Evolutionary conservation across 2,113 vertebrate species (phyloP), one percentile per base, ranked within the genome.

Genomic region (Andinoacara biseriatus): DNA sequence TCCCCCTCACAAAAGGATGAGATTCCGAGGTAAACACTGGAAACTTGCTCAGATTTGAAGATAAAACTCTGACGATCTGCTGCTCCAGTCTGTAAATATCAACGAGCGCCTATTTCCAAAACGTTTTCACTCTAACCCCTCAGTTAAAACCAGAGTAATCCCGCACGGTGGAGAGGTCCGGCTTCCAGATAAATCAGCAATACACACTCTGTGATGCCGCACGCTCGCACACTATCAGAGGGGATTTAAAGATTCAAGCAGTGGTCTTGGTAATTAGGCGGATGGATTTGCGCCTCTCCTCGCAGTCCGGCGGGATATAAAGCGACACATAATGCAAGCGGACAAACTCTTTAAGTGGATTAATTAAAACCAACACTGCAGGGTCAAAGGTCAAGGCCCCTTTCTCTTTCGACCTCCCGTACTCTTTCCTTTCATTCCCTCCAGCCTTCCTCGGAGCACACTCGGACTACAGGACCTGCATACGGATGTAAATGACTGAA

Each of bases 201-300:
- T 54, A 67, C 83, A 81, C 85, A 81, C 91, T 61, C 82, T 3
- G 77, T 3, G 58, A 38, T 15, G 2, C 82, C 2, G 1, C 83
- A 79, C 67, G n/a, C 84, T 74, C 69, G 83, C 80, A 80, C 81
- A 57, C 90, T 29, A 83, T 86, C 90, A 81, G 83, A 89, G 85
- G 81, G 92, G 90, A 92, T 93, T 91, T 93, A 75, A 62, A 85
- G 87, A 93, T 87, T 88, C 88, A 84, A 84, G 93, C 86, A 85
- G 77, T 80, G 90, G 87, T 88, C 65, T 69, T 57, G 76, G 83
- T 90, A 92, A 94, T 92, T 92, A 92, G 90, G 85, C 80, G 4
- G 91, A 89, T 84, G 91, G 91, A 91, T 92, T 91, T 90, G 87
- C 56, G 79, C 75, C 72, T 91, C 86, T 89, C 56, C 43, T 76